Conservation (phyloP, 92 coral and sea anemone genomes). For the Palythoa caribaeorum region DNA sequence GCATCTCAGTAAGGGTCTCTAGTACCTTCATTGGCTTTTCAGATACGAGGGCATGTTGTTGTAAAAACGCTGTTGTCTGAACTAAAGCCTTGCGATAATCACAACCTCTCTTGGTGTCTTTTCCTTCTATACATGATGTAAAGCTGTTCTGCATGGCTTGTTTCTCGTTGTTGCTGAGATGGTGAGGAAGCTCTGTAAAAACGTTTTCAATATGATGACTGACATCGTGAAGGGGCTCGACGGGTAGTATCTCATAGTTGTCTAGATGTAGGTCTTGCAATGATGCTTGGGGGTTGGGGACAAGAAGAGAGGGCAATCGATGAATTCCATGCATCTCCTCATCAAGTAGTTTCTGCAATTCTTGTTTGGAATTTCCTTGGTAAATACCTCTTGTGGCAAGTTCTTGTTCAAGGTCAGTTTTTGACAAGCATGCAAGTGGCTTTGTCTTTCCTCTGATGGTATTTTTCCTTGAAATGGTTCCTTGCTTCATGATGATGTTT, state of each 20-base stretch:
- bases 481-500: slow-evolving; percentile 49
- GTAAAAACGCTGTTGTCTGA: too few species aligned
- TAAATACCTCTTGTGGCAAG: slow-evolving; percentile 38
- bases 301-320: slow-evolving; percentile 48
- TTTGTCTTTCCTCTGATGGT: slow-evolving; percentile 47
- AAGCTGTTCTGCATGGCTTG: slow-evolving; percentile 37
- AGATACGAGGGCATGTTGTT: too few species aligned
- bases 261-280: slow-evolving; percentile 7
- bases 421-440: slow-evolving; percentile 45
- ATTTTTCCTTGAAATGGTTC: slow-evolving; percentile 49
- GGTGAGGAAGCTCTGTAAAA: slow-evolving; percentile 59
- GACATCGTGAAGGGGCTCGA: slow-evolving; percentile 53
- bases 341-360: slow-evolving; percentile 22
- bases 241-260: slow-evolving; percentile 66
- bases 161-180: slow-evolving; percentile 41
- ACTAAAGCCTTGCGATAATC: slow-evolving; percentile 46
- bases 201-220: too few species aligned
- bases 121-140: slow-evolving; percentile 32
- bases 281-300: slow-evolving; percentile 20
- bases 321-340: slow-evolving; percentile 36
- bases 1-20: too few species aligned
- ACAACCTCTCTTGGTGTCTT: slow-evolving; percentile 62
- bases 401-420: slow-evolving; percentile 38
- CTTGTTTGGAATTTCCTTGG: slow-evolving; percentile 39
- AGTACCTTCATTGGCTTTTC: too few species aligned